phyloP scores from a whole-genome alignment of 2,888 invertebrate species.

The Parthenolecanium corni region DNA sequence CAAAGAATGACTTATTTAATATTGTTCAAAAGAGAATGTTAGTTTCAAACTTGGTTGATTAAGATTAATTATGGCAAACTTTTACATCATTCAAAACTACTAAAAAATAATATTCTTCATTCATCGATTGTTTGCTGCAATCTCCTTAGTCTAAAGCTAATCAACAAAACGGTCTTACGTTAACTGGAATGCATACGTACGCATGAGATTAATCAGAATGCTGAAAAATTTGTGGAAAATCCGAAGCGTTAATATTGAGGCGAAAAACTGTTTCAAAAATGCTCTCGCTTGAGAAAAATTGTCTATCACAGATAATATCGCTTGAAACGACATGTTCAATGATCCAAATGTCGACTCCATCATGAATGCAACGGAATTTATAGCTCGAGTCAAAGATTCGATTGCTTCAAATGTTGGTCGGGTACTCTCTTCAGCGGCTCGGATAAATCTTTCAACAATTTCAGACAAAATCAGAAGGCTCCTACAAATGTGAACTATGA shows the following conservation, averaged over 20 bases:
- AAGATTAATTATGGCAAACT: too few relatives aligned
- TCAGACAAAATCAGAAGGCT: background rate
- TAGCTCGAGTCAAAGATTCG: slow-evolving; percentile 80
- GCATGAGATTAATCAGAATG: slow-evolving; percentile 26
- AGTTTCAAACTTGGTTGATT: too few relatives aligned
- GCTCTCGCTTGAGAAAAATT: slow-evolving; percentile 76
- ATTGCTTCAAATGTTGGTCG: slow-evolving; percentile 89
- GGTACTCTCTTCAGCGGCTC: slow-evolving; percentile 81
- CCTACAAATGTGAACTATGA: background rate
- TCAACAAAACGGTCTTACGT: background rate
- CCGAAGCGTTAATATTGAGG: slow-evolving; percentile 71
- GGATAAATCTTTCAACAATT: slow-evolving; percentile 53
- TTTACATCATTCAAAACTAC: too few relatives aligned
- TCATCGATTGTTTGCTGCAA: too few relatives aligned
- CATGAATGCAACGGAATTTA: slow-evolving; percentile 91
- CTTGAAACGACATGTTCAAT: slow-evolving; percentile 86
- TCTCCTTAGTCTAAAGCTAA: too few relatives aligned
- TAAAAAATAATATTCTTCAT: too few relatives aligned
- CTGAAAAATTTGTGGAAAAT: slow-evolving; percentile 61
- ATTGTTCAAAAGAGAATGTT: too few relatives aligned
- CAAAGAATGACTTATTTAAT: too few relatives aligned
- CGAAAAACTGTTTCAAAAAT: slow-evolving; percentile 75
- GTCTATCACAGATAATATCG: slow-evolving; percentile 90
- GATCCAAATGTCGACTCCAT: slow-evolving; percentile 81
- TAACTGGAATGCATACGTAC: slow-evolving; percentile 12